Evolutionary conservation across 53 echinoderm and acorn worm species (phyloP), one percentile per base, ranked within the genome.

Genomic region (Antedon mediterranea): DNA sequence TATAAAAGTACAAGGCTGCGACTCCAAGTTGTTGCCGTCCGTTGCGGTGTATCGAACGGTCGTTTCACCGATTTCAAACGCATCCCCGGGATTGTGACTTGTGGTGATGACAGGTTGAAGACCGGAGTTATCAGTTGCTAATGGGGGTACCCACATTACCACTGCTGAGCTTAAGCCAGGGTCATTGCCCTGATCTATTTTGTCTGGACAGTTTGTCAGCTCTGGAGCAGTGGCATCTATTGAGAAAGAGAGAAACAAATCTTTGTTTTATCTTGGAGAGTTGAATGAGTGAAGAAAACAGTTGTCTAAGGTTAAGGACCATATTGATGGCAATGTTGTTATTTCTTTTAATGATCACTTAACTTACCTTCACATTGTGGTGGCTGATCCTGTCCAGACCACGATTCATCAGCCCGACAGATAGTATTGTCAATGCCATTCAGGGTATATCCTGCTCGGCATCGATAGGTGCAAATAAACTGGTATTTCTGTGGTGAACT

Each of bases 301-400:
- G 37, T 37, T n/a, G n/a, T n/a, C n/a, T n/a, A n/a, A 37, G 37
- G 37, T 11, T 11, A 37, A 37, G 11, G 37, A 37, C 37, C 6
- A 11, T 37, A 37, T 37, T 37, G 37, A 37, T n/a, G n/a, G n/a
- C n/a, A n/a, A n/a, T n/a, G n/a, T n/a, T 30, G 72, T 28, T 72
- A 30, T 72, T 72, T 7, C 73, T n/a, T n/a, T n/a, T n/a, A n/a
- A n/a, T n/a, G n/a, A n/a, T n/a, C n/a, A n/a, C n/a, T n/a, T n/a
- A n/a, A n/a, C 82, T 74, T 82, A 86, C 86, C 86, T 31, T 82
- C 34, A 30, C 86, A 86, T 13, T 7, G n/a, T 34, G 34, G 78
- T 31, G 43, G 11, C 15, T 71, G 33, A 0, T 78, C 27, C 30
- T 74, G 27, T 9, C 75, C 30, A 2, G 86, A 82, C 86, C 86